Percentiles rank a stretch among this genome's conserved stretches.
Evolutionary conservation across 2,888 invertebrate species (phyloP).

Genomic region (Peribatodes rhomboidaria): DNA sequence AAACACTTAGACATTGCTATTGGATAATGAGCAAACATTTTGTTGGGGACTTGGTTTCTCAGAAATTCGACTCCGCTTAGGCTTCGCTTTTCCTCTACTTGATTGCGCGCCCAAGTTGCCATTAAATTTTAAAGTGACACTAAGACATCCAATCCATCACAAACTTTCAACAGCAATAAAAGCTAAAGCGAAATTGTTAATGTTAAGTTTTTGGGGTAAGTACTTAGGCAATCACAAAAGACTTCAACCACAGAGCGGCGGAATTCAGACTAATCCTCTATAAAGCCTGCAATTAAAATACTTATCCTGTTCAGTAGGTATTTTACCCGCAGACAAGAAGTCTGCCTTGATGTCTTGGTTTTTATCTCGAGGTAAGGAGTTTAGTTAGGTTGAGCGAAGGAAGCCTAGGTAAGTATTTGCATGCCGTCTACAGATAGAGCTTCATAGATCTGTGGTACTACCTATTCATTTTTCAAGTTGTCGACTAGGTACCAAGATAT

Average conservation of each 20-base stretch:
- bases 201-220: conserved; percentile 50
- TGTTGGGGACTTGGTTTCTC: not conserved
- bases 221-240: conserved; percentile 55
- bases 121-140: conserved; percentile 35
- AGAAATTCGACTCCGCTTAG: not conserved
- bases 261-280: conserved; percentile 69
- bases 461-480: too few relatives aligned
- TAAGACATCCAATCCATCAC: conserved; percentile 36
- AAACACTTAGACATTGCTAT: not conserved
- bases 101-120: conserved; percentile 1
- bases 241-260: conserved; percentile 65
- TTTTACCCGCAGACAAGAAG: conserved; percentile 55
- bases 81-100: not conserved
- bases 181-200: conserved; percentile 47
- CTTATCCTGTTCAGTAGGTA: conserved; percentile 65
- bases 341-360: conserved; percentile 40
- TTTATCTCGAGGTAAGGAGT: not conserved
- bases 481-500: too few relatives aligned
- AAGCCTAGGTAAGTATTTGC: too few relatives aligned
- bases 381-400: too few relatives aligned
- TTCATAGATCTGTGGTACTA: too few relatives aligned
- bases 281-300: conserved; percentile 75
- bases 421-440: too few relatives aligned
- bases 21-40: not conserved
- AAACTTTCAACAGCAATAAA: conserved; percentile 35